Evolutionary conservation across 2,888 invertebrate species (phyloP), one percentile per base, ranked within the genome.

Genomic region (Coenonympha arcania): DNA sequence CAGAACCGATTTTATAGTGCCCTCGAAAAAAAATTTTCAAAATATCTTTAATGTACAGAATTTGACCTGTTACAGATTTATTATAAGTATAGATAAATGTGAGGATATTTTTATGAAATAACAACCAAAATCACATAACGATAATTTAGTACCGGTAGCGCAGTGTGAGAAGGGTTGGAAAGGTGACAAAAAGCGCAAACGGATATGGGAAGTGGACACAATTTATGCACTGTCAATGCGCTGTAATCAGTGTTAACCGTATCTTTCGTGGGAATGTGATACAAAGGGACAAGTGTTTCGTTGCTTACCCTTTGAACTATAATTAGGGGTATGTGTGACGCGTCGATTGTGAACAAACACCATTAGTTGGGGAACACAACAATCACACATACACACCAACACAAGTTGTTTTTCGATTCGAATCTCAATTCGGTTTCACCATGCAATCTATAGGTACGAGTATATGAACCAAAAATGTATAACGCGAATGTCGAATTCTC

Each of bases 251-350:
- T 58, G 57, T 52, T 41, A 33, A 50, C 43, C 42, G 49, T 58
- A 36, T 54, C 59, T 55, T 58, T 60, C 65, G 81, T 79, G 81
- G 73, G 79, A 82, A 79, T 69, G 56, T 58, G 50, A 57, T 46
- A 28, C 56, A 54, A 62, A 68, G 65, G 65, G 62, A 63, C 46
- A 34, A 49, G 63, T 64, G 70, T 72, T 77, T n/a, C n/a, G n/a
- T n/a, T n/a, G n/a, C n/a, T n/a, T 71, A 68, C 74, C 70, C 71
- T 61, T 54, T 45, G 48, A 39, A 42, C 51, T 37, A 47, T 57
- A 57, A 60, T 57, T 55, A 46, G 45, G 54, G 54, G 54, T 54
- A 48, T 37, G 33, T 45, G 28, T 48, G 15, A 24, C 22, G 8
- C 15, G 36, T 20, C 36, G 20, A 36, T 11, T 19, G 4, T 4